Conservation (phyloP, 2,888 invertebrate species). For the Drosophila lutescens region DNA sequence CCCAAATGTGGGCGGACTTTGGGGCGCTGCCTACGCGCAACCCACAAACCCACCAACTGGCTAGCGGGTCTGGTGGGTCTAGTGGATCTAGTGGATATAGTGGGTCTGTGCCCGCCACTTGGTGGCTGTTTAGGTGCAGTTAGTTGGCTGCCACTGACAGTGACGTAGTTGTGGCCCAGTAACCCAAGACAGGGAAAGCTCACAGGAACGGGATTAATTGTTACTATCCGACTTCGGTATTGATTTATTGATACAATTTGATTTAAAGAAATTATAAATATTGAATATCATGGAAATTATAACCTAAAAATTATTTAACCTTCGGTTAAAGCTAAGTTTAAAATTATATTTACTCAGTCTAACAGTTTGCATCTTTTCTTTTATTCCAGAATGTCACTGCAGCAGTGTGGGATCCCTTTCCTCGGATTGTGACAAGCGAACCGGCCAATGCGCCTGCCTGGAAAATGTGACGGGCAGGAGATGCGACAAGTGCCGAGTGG, state of each 20-base stretch:
- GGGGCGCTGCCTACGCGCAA: slow-evolving; percentile 72
- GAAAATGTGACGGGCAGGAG: slow-evolving; percentile 89
- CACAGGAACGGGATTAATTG: slow-evolving; percentile 19
- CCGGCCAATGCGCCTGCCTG: slow-evolving; percentile 91
- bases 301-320: no score
- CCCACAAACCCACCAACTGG: slow-evolving; percentile 66
- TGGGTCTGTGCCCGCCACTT: slow-evolving; percentile 18
- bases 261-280: not conserved
- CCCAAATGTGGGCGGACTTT: slow-evolving; percentile 66
- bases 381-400: slow-evolving; percentile 93
- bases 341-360: no score
- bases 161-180: slow-evolving; percentile 44
- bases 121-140: slow-evolving; percentile 46
- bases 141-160: slow-evolving; percentile 41
- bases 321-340: no score
- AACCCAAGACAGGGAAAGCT: slow-evolving; percentile 42
- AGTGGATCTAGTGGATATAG: slow-evolving; percentile 4
- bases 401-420: slow-evolving; percentile 89
- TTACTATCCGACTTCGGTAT: not conserved
- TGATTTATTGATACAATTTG: not conserved
- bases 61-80: slow-evolving; percentile 45
- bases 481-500: slow-evolving; percentile 91
- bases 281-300: not conserved
- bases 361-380: slow-evolving; percentile 30
- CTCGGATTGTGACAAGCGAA: slow-evolving; percentile 89